phyloP scores from a whole-genome alignment of 2,113 vertebrate genomes.

The Alosa alosa region DNA sequence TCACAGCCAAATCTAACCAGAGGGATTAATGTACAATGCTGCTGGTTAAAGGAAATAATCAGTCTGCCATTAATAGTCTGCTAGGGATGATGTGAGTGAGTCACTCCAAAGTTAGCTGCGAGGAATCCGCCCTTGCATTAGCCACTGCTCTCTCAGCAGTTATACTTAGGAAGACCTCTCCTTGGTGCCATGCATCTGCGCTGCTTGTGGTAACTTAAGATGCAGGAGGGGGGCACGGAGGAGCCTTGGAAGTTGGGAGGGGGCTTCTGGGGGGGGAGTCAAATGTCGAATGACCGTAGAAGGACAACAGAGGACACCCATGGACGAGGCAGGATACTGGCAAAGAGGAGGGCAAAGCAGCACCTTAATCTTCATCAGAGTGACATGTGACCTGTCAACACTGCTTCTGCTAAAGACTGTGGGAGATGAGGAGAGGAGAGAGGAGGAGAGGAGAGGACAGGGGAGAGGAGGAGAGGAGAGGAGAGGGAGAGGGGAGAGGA shows the following conservation, averaged over 20 bases:
- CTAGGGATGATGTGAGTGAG: conserved; percentile 6
- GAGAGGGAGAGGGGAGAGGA: background rate
- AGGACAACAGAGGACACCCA: background rate
- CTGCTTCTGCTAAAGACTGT: background rate
- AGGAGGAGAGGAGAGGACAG: background rate
- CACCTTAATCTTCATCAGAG: conserved; percentile 6
- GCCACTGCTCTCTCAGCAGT: background rate
- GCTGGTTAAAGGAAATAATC: conserved; percentile 30
- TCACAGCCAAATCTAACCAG: background rate
- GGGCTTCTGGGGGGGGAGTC: background rate
- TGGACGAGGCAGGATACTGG: background rate
- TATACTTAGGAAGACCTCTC: conserved; percentile 39
- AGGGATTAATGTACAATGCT: conserved; percentile 18
- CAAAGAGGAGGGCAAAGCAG: background rate
- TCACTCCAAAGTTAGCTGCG: conserved; percentile 34
- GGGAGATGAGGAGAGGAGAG: background rate
- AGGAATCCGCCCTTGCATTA: conserved; percentile 26
- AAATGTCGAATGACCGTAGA: background rate
- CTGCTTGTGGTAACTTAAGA: conserved; percentile 44
- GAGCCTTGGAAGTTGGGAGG: background rate
- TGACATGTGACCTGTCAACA: background rate
- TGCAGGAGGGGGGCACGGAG: conserved; percentile 16
- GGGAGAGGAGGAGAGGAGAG: background rate
- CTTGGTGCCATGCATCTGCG: conserved; percentile 9
- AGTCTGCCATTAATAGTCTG: conserved; percentile 10